Percentiles rank a stretch among this genome's conserved stretches.
These are phyloP conservation scores for Archivesica marissinica DNA, from an alignment of 1,140 invertebrate species.

Conservation along the genomic window DNA sequence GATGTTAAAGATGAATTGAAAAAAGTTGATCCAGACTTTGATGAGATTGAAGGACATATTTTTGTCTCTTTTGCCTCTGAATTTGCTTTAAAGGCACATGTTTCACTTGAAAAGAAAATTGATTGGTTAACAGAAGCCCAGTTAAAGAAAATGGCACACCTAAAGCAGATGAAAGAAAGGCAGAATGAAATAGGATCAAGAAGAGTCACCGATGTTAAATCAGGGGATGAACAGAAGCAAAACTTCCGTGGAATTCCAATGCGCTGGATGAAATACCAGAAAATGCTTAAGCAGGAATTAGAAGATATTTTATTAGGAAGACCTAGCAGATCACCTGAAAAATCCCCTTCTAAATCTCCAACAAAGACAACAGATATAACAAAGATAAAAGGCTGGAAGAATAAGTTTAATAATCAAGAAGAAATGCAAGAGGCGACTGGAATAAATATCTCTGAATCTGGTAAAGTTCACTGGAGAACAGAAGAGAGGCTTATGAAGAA, in stretches of 20 bases:
- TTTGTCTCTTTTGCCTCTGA: slow-evolving; percentile 79
- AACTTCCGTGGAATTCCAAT: slow-evolving; percentile 78
- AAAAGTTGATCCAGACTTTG: slow-evolving; percentile 78
- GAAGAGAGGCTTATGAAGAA: slow-evolving; percentile 71
- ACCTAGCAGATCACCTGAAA: slow-evolving; percentile 35
- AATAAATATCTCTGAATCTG: slow-evolving; percentile 62
- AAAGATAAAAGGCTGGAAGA: slow-evolving; percentile 81
- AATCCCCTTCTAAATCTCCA: slow-evolving; percentile 43
- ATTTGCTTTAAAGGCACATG: slow-evolving; percentile 75
- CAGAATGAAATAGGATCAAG: slow-evolving; percentile 59
- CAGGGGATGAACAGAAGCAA: slow-evolving; percentile 64
- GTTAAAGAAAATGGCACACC: slow-evolving; percentile 36
- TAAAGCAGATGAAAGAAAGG: slow-evolving; percentile 65
- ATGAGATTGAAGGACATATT: slow-evolving; percentile 78
- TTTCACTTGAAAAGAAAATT: slow-evolving; percentile 73
- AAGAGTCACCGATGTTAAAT: slow-evolving; percentile 65
- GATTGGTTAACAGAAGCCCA: slow-evolving; percentile 70
- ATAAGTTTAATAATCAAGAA: slow-evolving; percentile 67
- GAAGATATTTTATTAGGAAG: slow-evolving; percentile 62
- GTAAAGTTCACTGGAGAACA: slow-evolving; percentile 76
- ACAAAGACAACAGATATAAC: slow-evolving; percentile 77
- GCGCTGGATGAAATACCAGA: slow-evolving; percentile 76
- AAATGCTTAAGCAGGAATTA: slow-evolving; percentile 73
- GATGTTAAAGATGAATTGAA: slow-evolving; percentile 49
- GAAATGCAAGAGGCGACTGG: slow-evolving; percentile 54